Evolutionary conservation across 2,797 vertebrate genomes (phyloP), one percentile per base, ranked within the genome.

Genomic region (Rhinatrema bivittatum): DNA sequence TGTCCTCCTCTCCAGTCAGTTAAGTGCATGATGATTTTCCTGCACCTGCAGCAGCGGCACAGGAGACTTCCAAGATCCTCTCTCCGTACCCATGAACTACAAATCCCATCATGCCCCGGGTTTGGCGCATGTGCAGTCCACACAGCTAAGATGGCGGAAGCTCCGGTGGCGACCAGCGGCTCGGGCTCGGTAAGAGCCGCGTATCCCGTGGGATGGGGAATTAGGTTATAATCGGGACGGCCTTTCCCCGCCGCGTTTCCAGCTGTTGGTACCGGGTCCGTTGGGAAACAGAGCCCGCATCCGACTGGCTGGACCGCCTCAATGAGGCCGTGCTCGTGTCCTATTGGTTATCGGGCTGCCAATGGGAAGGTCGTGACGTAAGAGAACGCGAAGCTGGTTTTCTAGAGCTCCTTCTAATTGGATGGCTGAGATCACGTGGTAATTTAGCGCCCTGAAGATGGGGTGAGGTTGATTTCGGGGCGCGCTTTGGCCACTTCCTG

Each of bases 91-190:
- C 2, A 3, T 7, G 4, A 15, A 82, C 79, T 69, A 75, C 76
- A 75, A 42, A 18, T 52, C 58, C 74, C 74, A 60, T 34, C 43
- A 27, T 36, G 16, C 72, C 15, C 20, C 28, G 39, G 55, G 56
- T 28, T 10, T 23, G 4, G 43, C 61, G 28, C 53, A 23, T 11
- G 63, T 61, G 45, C 29, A 32, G 29, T 51, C 5, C 37, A 46
- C 29, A 43, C 36, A 41, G 44, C 47, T 67, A 84, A 59, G 66
- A 96, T 95, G 93, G 92, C 91, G 42, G 93, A 95, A 20, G 78
- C 81, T 44, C 53, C 78, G 5, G 65, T 83, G 3, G 65, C 76
- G 12, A 64, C 78, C 2, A 58, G 83, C 28, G 62, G 62, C 38
- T 68, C 76, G 3, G 69, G 78, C 78, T 81, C 52, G 87, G 91